Percentiles rank a stretch among this genome's conserved stretches.
Conservation (phyloP, 1,140 invertebrate species). For the Ylistrum balloti region DNA sequence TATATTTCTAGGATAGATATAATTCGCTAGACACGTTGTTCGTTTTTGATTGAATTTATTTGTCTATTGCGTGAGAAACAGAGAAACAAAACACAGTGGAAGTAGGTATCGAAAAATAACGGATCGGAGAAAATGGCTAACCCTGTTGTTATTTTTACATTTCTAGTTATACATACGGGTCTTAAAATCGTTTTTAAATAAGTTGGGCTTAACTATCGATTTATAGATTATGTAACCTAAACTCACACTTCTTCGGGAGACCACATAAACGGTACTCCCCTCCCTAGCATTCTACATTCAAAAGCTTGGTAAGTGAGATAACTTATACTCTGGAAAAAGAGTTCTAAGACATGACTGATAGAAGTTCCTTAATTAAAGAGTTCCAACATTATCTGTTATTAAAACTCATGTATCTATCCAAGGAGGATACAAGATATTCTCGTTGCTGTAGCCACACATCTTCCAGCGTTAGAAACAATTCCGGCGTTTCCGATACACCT, state of each 20-base stretch:
- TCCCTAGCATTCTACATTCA: too few relatives aligned
- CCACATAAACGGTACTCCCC: too few relatives aligned
- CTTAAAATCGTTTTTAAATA: background rate
- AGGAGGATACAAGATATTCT: background rate
- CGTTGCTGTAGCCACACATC: background rate
- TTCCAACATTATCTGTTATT: too few relatives aligned
- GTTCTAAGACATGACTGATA: too few relatives aligned
- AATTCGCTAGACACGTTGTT: background rate
- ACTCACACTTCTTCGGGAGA: too few relatives aligned
- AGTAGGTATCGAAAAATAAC: background rate
- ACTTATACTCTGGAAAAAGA: too few relatives aligned
- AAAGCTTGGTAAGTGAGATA: too few relatives aligned
- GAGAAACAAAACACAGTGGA: background rate
- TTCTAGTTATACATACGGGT: background rate
- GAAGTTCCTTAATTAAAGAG: too few relatives aligned
- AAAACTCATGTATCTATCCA: too few relatives aligned
- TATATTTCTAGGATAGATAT: background rate
- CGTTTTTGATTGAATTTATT: background rate
- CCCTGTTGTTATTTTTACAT: background rate
- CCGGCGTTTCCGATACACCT: background rate
- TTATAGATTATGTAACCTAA: background rate
- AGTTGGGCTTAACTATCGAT: background rate
- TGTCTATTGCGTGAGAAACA: background rate
- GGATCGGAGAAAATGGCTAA: background rate
- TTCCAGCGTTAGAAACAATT: background rate